Conservation (phyloP, 2,797 vertebrate species). For the Linurgus olivaceus region DNA sequence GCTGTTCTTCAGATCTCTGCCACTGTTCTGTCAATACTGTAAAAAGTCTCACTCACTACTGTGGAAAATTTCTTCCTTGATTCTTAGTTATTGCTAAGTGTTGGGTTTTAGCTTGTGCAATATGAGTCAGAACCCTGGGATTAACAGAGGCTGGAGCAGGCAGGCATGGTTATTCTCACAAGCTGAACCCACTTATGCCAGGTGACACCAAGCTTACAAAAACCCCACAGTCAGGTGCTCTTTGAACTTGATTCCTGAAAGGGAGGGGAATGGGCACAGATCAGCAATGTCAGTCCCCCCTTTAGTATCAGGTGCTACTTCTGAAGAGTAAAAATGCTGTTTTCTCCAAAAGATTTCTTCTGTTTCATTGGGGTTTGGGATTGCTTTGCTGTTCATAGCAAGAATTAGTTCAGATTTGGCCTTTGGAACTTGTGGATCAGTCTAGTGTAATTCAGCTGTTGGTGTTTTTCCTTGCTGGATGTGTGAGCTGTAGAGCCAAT, state of each 20-base stretch:
- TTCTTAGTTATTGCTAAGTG: not conserved
- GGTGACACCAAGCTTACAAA: not conserved
- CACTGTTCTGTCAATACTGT: not conserved
- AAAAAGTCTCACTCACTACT: not conserved
- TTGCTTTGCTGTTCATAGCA: not conserved
- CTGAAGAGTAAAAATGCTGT: not conserved
- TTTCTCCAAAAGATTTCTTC: not conserved
- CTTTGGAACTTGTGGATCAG: not conserved
- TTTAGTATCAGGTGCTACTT: not conserved
- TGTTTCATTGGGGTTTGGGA: not conserved
- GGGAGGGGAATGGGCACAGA: not conserved
- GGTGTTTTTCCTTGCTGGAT: not conserved
- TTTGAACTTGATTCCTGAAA: not conserved
- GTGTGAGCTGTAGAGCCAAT: not conserved
- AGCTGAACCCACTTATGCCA: rapidly evolving
- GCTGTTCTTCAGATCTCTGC: not conserved
- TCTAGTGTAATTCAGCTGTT: not conserved
- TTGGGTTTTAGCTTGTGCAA: not conserved
- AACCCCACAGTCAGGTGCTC: not conserved
- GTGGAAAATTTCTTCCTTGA: not conserved
- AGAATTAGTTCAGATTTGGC: not conserved
- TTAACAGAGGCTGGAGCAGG: not conserved
- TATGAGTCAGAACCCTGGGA: not conserved
- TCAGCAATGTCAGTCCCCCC: not conserved
- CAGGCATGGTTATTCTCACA: not conserved